Percentiles rank a stretch among this genome's conserved stretches.
Conservation (phyloP, 2,113 vertebrate genomes). For the Microtus montanus region DNA sequence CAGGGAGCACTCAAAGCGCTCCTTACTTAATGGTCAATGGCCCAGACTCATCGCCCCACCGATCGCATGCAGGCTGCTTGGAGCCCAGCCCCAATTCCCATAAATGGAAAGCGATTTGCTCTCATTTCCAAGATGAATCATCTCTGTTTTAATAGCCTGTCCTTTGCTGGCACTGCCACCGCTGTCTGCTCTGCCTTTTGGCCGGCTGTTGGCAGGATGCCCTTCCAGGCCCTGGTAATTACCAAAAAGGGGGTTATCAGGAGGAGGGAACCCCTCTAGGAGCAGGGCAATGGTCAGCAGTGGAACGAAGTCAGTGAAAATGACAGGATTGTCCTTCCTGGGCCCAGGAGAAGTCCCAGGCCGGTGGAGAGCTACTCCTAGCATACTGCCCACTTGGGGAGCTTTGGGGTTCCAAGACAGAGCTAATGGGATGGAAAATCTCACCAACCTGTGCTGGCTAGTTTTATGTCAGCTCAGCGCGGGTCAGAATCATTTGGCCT, state of each 20-base stretch:
- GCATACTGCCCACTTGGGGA: rapidly evolving
- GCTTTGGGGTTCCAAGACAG: neutral
- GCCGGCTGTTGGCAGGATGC: slow-evolving; percentile 65
- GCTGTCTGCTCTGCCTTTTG: slow-evolving; percentile 78
- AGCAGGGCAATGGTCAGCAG: neutral
- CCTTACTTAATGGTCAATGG: slow-evolving; percentile 67
- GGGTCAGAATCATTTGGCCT: neutral
- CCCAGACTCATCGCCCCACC: slow-evolving; percentile 26
- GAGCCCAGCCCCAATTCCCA: slow-evolving; percentile 65
- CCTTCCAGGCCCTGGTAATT: slow-evolving; percentile 65
- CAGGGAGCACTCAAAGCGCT: slow-evolving; percentile 58
- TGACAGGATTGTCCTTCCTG: neutral
- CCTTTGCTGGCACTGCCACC: slow-evolving; percentile 77
- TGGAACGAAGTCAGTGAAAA: neutral
- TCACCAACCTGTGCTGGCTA: neutral
- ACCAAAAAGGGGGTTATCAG: neutral
- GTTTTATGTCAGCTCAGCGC: neutral
- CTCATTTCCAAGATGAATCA: slow-evolving; percentile 81
- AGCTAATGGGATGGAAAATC: neutral
- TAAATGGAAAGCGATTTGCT: slow-evolving; percentile 75
- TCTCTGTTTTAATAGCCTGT: slow-evolving; percentile 80
- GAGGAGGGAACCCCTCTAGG: neutral
- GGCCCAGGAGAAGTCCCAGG: neutral
- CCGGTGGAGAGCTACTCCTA: neutral
- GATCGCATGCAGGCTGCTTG: slow-evolving; percentile 46